Evolutionary conservation across 2,797 vertebrate genomes (phyloP).

Genomic region (Cuculus canorus): DNA sequence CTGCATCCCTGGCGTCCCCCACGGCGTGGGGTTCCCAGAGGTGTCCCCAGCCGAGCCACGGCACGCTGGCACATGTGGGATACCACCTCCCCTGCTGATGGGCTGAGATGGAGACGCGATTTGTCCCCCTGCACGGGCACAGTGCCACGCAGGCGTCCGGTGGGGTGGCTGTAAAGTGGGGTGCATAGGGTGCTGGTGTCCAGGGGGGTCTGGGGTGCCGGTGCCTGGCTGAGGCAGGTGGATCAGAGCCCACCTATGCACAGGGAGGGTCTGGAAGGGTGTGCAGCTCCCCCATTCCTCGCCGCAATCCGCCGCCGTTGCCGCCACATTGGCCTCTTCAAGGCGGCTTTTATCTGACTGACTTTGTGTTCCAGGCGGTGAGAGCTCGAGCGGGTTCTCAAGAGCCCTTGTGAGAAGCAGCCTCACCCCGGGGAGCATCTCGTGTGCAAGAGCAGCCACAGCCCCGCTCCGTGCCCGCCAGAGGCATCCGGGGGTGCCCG

Average conservation of each 20-base stretch:
- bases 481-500: background rate
- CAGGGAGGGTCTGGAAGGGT: accelerated
- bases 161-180: accelerated
- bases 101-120: background rate
- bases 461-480: accelerated
- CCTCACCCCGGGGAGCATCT: background rate
- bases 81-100: background rate
- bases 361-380: accelerated
- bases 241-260: background rate
- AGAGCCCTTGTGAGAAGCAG: background rate
- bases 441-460: accelerated
- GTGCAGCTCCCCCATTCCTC: background rate
- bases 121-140: accelerated
- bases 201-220: accelerated
- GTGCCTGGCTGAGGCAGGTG: accelerated
- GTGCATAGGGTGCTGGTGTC: accelerated
- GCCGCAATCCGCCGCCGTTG: accelerated
- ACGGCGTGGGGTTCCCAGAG: accelerated
- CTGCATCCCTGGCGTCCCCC: background rate
- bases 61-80: no score
- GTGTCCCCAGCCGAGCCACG: background rate
- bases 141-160: background rate
- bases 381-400: background rate
- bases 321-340: background rate
- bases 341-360: background rate